Evolutionary conservation across 2,113 vertebrate genomes (phyloP), one percentile per base, ranked within the genome.

Genomic region (Dascyllus trimaculatus): DNA sequence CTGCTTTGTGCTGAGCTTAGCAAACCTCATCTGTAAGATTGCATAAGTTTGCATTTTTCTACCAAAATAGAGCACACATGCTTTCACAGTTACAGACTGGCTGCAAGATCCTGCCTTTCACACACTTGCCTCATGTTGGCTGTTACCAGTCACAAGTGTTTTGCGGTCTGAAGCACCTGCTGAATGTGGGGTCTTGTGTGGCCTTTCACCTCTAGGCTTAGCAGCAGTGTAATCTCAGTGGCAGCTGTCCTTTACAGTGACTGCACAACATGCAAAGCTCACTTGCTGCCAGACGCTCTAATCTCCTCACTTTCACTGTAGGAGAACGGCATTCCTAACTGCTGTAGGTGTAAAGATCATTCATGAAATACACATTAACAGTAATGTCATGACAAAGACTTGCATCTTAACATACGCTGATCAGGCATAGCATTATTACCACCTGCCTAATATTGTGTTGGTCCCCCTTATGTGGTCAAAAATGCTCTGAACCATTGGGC

Each of bases 231-330:
- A 89, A 84, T 86, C 84, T 85, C 78, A 22, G 26, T 22, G 68
- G 73, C 82, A 82, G 80, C 82, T 87, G 86, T 83, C 66, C 45
- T 71, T 40, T 21, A 56, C 63, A 68, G n/a, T 59, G 38, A 64
- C 14, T 2, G 72, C 52, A 74, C 29, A 48, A 69, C 14, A 51
- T 22, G 11, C 4, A 4, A 26, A 17, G 40, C n/a, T 57, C 5
- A 6, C 66, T 32, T 45, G 32, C 57, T 73, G 59, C 56, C 65
- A 75, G 64, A 74, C 71, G 5, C 11, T 38, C 40, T 72, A 51
- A 78, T 87, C 73, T 51, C 11, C 56, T 75, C 56, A 80, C 75
- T 86, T 84, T 89, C 75, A 64, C 69, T 60, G 19, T 59, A 56
- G 68, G 57, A 75, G 40, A 71, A 57, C 59, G 40, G 43, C 35